phyloP scores from a whole-genome alignment of 1,140 invertebrate genomes.

The Drosophila nigrodunni region DNA sequence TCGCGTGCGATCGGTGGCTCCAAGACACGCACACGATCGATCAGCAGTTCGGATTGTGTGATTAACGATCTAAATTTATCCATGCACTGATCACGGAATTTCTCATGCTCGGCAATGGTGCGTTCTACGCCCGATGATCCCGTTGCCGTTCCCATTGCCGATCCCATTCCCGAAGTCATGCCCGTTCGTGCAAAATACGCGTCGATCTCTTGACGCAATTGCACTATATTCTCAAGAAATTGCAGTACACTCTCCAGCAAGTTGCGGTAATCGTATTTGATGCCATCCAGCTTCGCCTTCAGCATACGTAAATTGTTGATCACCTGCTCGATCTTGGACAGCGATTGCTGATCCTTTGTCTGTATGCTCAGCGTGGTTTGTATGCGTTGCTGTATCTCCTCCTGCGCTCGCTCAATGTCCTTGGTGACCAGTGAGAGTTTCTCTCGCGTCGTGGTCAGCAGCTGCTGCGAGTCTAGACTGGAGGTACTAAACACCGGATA shows the following conservation, averaged over 20 bases:
- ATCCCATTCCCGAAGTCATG: conserved; percentile 29
- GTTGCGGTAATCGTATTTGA: conserved; percentile 90
- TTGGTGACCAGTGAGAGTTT: conserved; percentile 87
- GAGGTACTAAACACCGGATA: conserved; percentile 91
- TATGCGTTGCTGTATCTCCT: conserved; percentile 90
- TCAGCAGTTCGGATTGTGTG: conserved; percentile 82
- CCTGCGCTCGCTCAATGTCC: conserved; percentile 90
- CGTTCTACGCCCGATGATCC: conserved; percentile 63
- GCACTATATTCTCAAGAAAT: conserved; percentile 76
- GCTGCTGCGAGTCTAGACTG: conserved; percentile 86
- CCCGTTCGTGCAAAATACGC: conserved; percentile 58
- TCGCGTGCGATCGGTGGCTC: conserved; percentile 89
- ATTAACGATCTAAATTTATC: conserved; percentile 84
- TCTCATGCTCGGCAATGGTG: conserved; percentile 78
- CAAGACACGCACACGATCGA: conserved; percentile 85
- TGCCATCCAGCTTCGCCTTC: conserved; percentile 87
- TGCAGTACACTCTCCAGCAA: conserved; percentile 88
- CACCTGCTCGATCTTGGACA: conserved; percentile 88
- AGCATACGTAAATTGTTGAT: conserved; percentile 80
- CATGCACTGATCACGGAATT: conserved; percentile 83
- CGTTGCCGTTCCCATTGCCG: neutral
- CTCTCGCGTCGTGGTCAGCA: conserved; percentile 85
- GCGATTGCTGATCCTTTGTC: conserved; percentile 87
- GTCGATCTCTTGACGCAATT: conserved; percentile 75
- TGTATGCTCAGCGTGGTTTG: conserved; percentile 86